Conservation (phyloP, 1,140 invertebrate genomes). For the Onthophagus taurus region DNA sequence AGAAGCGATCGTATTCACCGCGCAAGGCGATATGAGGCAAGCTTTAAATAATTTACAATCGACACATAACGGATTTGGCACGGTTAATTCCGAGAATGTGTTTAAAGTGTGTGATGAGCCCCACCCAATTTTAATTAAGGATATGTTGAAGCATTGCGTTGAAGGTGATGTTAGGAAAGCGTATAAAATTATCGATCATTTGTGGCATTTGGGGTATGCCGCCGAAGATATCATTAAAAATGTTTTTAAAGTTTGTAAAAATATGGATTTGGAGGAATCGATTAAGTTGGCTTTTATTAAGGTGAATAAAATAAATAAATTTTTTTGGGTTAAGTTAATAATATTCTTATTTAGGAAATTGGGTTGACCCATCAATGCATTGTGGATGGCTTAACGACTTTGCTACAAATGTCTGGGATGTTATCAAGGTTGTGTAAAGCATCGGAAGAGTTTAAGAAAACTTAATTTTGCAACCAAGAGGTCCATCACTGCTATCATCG, state of each 20-base stretch:
- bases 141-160: slow-evolving; percentile 83
- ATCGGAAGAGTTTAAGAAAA: slow-evolving; percentile 17
- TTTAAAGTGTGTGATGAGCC: slow-evolving; percentile 99
- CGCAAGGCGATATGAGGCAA: slow-evolving; percentile 97
- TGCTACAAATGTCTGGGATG: slow-evolving; percentile 84
- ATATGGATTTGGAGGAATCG: slow-evolving; percentile 67
- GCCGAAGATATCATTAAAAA: slow-evolving; percentile 94
- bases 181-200: slow-evolving; percentile 75
- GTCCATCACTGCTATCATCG: slow-evolving; percentile 54
- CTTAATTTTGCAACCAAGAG: slow-evolving; percentile 48
- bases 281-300: slow-evolving; percentile 82
- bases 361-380: slow-evolving; percentile 86
- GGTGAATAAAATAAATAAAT: slow-evolving; percentile 39
- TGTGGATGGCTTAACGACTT: slow-evolving; percentile 75
- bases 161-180: slow-evolving; percentile 78
- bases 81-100: slow-evolving; percentile 91
- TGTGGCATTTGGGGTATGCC: slow-evolving; percentile 91
- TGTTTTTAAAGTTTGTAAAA: slow-evolving; percentile 89
- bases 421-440: slow-evolving; percentile 69
- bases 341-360: slow-evolving; percentile 63
- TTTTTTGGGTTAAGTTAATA: not conserved
- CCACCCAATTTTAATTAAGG: slow-evolving; percentile 86
- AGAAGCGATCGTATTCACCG: slow-evolving; percentile 94
- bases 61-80: slow-evolving; percentile 88
- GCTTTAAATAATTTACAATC: slow-evolving; percentile 98